phyloP scores from a whole-genome alignment of 2,113 vertebrate species.

The Morone saxatilis region DNA sequence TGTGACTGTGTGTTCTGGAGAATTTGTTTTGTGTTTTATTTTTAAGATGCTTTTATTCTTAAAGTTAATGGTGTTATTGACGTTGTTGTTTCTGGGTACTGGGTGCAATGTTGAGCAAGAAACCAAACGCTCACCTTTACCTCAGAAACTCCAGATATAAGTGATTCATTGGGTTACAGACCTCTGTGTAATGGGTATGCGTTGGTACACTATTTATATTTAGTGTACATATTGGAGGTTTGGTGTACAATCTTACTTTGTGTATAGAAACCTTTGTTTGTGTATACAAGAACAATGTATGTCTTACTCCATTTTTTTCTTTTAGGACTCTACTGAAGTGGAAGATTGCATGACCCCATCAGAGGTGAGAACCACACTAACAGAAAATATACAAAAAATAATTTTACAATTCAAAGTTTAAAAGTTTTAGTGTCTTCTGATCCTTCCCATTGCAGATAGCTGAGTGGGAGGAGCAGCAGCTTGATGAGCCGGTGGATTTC shows the following conservation, averaged over 20 bases:
- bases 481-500: conserved; percentile 94
- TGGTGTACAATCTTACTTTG: neutral
- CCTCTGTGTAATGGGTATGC: neutral
- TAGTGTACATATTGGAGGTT: neutral
- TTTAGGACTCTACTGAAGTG: conserved; percentile 88
- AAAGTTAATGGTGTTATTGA: neutral
- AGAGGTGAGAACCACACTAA: conserved; percentile 85
- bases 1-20: neutral
- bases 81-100: neutral
- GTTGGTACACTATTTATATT: neutral
- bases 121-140: conserved; percentile 1
- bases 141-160: neutral
- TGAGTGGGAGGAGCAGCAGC: conserved; percentile 96
- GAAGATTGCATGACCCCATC: conserved; percentile 90
- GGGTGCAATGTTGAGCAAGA: conserved; percentile 5
- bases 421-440: neutral
- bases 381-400: neutral
- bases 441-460: conserved; percentile 83
- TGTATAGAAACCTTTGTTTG: neutral
- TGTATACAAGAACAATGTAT: neutral
- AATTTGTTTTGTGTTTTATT: conserved; percentile 1
- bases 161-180: neutral
- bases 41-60: neutral
- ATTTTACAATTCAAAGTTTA: neutral
- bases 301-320: conserved; percentile 27